Percentiles rank a stretch among this genome's conserved stretches.
phyloP scores from a whole-genome alignment of 2,113 vertebrate genomes.

The Embiotoca jacksoni region DNA sequence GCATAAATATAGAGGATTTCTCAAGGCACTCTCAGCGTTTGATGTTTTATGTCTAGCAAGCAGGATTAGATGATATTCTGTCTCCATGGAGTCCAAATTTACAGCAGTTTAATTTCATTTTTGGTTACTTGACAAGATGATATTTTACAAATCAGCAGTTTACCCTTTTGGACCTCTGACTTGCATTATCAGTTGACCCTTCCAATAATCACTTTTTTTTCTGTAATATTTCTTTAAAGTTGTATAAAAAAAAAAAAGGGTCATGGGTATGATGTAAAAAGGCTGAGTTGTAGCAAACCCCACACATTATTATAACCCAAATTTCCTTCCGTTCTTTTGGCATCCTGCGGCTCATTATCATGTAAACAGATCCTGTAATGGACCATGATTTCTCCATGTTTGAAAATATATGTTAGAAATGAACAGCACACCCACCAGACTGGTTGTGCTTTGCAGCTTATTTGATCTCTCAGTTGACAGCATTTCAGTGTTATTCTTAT shows the following conservation, averaged over 20 bases:
- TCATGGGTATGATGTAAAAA: too few relatives aligned
- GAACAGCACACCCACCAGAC: neutral
- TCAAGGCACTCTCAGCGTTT: conserved; percentile 29
- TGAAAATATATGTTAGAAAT: neutral
- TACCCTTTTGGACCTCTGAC: conserved; percentile 1
- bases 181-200: neutral
- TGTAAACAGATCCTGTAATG: too few relatives aligned
- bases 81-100: conserved; percentile 13
- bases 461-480: neutral
- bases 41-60: conserved; percentile 43
- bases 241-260: too few relatives aligned
- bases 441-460: neutral
- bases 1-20: conserved; percentile 50
- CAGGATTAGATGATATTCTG: conserved; percentile 30
- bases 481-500: neutral
- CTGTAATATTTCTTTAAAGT: neutral
- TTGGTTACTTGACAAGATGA: neutral
- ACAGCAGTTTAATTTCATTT: conserved; percentile 16
- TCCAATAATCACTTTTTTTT: neutral
- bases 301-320: too few relatives aligned
- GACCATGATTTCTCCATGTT: too few relatives aligned
- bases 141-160: conserved; percentile 6
- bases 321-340: too few relatives aligned
- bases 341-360: too few relatives aligned
- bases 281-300: too few relatives aligned